These are phyloP conservation scores for Trichonephila inaurata DNA, from an alignment of 1,140 invertebrate species.

Conservation along the genomic window DNA sequence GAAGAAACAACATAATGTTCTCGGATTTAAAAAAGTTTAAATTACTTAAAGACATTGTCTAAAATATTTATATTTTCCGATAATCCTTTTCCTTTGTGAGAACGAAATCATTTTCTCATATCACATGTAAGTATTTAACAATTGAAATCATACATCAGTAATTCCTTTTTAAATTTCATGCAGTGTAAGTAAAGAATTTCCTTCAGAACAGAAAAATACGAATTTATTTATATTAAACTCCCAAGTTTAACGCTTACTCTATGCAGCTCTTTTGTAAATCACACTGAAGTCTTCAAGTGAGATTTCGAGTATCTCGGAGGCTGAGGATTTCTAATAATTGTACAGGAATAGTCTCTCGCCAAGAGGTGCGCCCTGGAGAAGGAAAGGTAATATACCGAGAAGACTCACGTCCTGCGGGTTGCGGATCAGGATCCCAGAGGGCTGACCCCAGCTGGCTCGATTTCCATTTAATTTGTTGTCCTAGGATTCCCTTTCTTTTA, in stretches of 20 bases:
- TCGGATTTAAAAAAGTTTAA: no score
- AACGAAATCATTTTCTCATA: background rate
- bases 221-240: background rate
- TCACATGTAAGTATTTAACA: background rate
- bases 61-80: no score
- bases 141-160: background rate
- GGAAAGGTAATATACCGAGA: constrained; percentile 45
- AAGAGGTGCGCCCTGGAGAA: background rate
- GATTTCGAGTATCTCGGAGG: background rate
- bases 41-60: no score
- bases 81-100: no score
- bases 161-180: background rate
- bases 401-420: constrained; percentile 14
- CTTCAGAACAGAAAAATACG: background rate
- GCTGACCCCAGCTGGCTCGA: constrained; percentile 72
- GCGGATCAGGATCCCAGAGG: constrained; percentile 48
- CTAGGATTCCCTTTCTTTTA: background rate
- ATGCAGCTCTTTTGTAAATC: background rate
- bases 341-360: background rate
- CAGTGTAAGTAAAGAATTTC: background rate
- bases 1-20: no score
- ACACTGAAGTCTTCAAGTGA: background rate
- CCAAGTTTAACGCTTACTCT: no score
- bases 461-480: constrained; percentile 76
- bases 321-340: constrained; percentile 16